A percentile compares a stretch with the other conserved stretches of the same genome.
Evolutionary conservation across 1,140 invertebrate species (phyloP).

Genomic region (Drosophila pseudoobscura): DNA sequence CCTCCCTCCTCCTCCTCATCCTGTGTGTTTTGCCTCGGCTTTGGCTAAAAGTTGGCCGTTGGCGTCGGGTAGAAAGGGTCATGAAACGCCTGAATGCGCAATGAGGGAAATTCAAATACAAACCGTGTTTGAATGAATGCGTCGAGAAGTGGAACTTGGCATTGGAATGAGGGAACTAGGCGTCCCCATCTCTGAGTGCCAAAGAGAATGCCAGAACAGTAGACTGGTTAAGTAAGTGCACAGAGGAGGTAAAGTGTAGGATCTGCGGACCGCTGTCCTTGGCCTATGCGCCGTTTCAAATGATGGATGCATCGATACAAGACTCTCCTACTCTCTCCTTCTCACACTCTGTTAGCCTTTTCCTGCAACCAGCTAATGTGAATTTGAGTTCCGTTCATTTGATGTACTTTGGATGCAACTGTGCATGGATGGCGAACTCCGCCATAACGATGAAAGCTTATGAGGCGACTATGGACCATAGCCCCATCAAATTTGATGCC

Average conservation of each 20-base stretch:
- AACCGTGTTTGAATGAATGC: constrained; percentile 68
- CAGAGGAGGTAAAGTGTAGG: background rate
- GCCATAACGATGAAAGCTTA: constrained; percentile 30
- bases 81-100: constrained; percentile 73
- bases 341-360: background rate
- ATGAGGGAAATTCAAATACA: constrained; percentile 68
- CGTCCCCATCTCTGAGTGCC: background rate
- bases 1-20: no score
- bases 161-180: background rate
- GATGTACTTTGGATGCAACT: constrained; percentile 21
- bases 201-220: constrained; percentile 61
- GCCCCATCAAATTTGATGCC: constrained; percentile 35
- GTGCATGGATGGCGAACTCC: background rate
- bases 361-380: constrained; percentile 19
- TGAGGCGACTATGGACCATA: constrained; percentile 14
- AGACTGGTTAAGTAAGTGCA: constrained; percentile 63
- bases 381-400: constrained; percentile 36
- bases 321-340: background rate
- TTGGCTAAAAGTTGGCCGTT: constrained; percentile 41
- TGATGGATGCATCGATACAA: constrained; percentile 16
- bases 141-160: constrained; percentile 46
- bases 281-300: constrained; percentile 46
- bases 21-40: constrained; percentile 30
- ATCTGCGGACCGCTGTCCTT: constrained; percentile 45
- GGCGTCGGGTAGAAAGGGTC: constrained; percentile 27